A percentile compares a stretch with the other conserved stretches of the same genome.
phyloP scores from a whole-genome alignment of 2,113 vertebrate genomes.

The Bubo bubo region DNA sequence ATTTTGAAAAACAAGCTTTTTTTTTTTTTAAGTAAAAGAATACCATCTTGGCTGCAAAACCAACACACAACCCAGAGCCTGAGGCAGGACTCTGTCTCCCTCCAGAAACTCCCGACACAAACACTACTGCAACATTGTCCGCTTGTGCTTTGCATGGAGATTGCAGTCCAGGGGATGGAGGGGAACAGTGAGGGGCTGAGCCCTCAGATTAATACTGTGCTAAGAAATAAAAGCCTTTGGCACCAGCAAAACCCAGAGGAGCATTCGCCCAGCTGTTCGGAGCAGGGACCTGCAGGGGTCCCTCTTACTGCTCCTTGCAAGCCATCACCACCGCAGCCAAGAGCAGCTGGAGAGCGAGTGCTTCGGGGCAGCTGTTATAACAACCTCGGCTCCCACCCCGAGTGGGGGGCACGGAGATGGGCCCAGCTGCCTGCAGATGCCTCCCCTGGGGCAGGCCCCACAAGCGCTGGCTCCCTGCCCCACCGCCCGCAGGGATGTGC shows the following conservation, averaged over 20 bases:
- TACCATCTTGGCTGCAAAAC: background rate
- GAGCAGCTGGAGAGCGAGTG: background rate
- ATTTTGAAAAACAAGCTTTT: background rate
- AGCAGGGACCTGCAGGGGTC: background rate
- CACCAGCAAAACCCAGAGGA: background rate
- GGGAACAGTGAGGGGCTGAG: background rate
- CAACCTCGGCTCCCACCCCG: background rate
- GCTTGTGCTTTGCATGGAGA: rapidly evolving
- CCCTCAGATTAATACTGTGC: background rate
- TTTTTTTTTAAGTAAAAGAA: background rate
- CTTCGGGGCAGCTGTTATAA: background rate
- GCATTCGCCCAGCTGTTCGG: background rate
- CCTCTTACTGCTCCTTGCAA: background rate
- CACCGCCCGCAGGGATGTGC: background rate
- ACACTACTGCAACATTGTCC: rapidly evolving
- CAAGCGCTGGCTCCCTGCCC: background rate
- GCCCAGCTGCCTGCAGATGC: slow-evolving; percentile 10
- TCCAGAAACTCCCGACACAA: background rate
- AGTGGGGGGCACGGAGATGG: background rate
- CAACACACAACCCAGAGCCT: background rate
- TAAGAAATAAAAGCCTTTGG: background rate
- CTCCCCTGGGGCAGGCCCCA: background rate
- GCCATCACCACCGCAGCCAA: background rate
- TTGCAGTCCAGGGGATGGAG: rapidly evolving
- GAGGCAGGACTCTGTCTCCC: background rate